phyloP scores from a whole-genome alignment of 2,113 vertebrate species.

The Oriolus oriolus region DNA sequence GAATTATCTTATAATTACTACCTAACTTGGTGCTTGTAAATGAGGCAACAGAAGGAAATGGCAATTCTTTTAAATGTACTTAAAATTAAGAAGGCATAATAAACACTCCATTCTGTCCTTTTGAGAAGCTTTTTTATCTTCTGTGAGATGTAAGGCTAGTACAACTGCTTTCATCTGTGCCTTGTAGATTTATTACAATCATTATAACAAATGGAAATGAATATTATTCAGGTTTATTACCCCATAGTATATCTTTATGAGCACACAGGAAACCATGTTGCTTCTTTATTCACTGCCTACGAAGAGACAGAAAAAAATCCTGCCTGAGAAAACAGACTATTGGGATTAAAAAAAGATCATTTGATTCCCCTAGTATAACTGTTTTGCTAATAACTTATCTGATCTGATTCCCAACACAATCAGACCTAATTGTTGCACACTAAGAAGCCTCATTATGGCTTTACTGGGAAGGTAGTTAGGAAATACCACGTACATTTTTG shows the following conservation, averaged over 20 bases:
- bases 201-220: conserved; percentile 49
- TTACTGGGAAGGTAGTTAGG: not conserved
- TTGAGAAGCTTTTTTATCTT: conserved; percentile 42
- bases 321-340: conserved; percentile 22
- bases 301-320: conserved; percentile 37
- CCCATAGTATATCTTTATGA: conserved; percentile 47
- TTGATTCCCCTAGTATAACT: conserved; percentile 60
- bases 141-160: conserved; percentile 8
- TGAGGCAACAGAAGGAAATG: conserved; percentile 65
- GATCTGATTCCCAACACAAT: conserved; percentile 63
- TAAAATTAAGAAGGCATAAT: conserved; percentile 65
- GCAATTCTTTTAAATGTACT: conserved; percentile 65
- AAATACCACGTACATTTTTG: not conserved
- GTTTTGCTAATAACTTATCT: conserved; percentile 62
- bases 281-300: conserved; percentile 32
- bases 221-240: conserved; percentile 57
- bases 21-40: conserved; percentile 65
- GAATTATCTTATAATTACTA: conserved; percentile 70
- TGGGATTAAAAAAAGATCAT: conserved; percentile 50
- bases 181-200: conserved; percentile 59
- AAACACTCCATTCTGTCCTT: conserved; percentile 53
- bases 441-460: conserved; percentile 1
- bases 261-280: conserved; percentile 38
- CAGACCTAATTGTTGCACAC: conserved; percentile 46
- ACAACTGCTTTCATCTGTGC: conserved; percentile 42